Evolutionary conservation across 2,797 vertebrate genomes (phyloP), one percentile per base, ranked within the genome.

Genomic region (Urosaurus nigricauda): DNA sequence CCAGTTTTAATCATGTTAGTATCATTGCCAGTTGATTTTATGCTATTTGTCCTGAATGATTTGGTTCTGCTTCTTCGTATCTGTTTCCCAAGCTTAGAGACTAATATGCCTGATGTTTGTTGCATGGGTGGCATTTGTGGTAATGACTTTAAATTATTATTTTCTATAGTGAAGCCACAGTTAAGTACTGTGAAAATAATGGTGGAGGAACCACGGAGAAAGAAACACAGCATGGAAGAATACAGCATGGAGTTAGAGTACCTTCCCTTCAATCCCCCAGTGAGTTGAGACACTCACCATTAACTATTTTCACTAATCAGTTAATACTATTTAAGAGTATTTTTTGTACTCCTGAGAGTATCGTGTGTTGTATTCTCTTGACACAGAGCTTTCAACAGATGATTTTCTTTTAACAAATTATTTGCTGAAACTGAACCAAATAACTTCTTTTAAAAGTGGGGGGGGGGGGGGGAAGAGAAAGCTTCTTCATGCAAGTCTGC

Each of bases 401-500:
- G 35, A 75, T 75, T 75, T 74, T 17, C 35, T 74, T 74, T 74
- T 17, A 40, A 68, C 65, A 32, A 68, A 68, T 32, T 29, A 68
- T 68, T 68, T 68, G 65, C 65, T 32, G 65, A 13, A 68, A 65
- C 35, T 89, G 70, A 88, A 80, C 40, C 29, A 83, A 85, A 78
- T 70, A 74, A 82, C 89, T 94, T 93, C 82, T 86, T 56, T 56
- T 56, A 14, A 14, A 16, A 4, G 16, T 3, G 3, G 17, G 26
- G 26, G 26, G 7, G 29, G 13, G 12, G 32, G 58, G 58, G 58
- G 58, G 84, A 40, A 87, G 89, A 47, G 56, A 85, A 71, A 16
- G 5, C 83, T 91, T 90, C 71, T 90, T 93, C 2, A 60, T 37
- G 47, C 37, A 93, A 94, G 88, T 91, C 74, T 56, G 71, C 89